Percentiles rank a stretch among this genome's conserved stretches.
These are phyloP conservation scores for Andrena minutula DNA, from an alignment of 2,888 invertebrate genomes.

Conservation along the genomic window DNA sequence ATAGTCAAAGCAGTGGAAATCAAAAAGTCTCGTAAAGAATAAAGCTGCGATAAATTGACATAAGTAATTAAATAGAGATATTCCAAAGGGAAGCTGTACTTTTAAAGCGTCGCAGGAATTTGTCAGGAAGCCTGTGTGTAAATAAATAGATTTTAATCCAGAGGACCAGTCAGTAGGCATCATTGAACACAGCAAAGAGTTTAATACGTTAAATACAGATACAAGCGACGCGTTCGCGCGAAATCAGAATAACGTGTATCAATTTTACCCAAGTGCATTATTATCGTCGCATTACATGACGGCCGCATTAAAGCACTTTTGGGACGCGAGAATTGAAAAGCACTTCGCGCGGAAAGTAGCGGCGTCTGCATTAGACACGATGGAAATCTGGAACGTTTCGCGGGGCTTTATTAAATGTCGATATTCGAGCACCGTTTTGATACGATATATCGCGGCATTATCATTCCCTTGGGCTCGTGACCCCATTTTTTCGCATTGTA, in stretches of 20 bases:
- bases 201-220: neutral
- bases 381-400: conserved; percentile 42
- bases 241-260: conserved; percentile 5
- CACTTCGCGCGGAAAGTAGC: conserved; percentile 12
- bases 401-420: conserved; percentile 60
- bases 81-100: no score
- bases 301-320: conserved; percentile 20
- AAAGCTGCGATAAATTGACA: no score
- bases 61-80: no score
- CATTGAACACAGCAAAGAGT: neutral
- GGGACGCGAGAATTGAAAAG: conserved; percentile 14
- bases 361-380: conserved; percentile 43
- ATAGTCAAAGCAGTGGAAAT: no score
- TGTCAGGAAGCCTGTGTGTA: no score
- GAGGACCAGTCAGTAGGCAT: neutral
- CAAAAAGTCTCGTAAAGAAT: no score
- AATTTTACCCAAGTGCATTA: conserved; percentile 1
- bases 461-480: conserved; percentile 56
- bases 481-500: conserved; percentile 53
- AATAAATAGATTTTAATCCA: neutral
- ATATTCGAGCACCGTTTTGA: conserved; percentile 39
- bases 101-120: no score
- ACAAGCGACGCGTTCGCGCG: no score
- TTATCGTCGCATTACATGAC: conserved; percentile 23
- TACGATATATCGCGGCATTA: conserved; percentile 57